Evolutionary conservation across 2,888 invertebrate genomes (phyloP).

Genomic region (Conistra vaccinii): DNA sequence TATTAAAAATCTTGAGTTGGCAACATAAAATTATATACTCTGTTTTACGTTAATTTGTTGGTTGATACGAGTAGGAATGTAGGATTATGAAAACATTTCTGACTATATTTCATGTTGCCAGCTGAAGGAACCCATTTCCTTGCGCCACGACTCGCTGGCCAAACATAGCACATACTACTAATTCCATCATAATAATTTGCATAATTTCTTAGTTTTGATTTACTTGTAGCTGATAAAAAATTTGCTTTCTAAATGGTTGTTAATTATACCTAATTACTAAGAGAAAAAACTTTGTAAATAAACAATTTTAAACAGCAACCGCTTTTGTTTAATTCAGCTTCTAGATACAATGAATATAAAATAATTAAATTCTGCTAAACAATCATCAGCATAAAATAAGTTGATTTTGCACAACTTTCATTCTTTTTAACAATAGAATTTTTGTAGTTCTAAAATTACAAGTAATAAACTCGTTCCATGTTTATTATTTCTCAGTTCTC

Average conservation of each 20-base stretch:
- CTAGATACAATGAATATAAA: neutral
- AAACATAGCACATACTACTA: no score
- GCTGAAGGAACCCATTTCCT: no score
- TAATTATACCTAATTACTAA: neutral
- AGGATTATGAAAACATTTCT: no score
- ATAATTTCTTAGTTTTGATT: neutral
- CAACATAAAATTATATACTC: no score
- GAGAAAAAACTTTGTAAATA: neutral
- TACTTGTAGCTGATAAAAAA: no score
- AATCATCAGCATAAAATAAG: neutral
- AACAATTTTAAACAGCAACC: neutral
- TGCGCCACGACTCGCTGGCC: no score
- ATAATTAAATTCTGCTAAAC: neutral
- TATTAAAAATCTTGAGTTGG: no score
- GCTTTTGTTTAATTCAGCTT: neutral
- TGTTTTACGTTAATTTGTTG: no score
- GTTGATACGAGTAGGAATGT: no score
- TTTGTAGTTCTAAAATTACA: constrained; percentile 4
- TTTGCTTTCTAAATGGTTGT: neutral
- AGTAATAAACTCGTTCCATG: neutral
- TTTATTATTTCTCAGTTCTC: constrained; percentile 6
- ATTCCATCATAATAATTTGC: neutral
- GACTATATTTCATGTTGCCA: no score
- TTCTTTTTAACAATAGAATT: neutral
- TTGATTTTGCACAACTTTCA: neutral